These are phyloP conservation scores for Mugil cephalus DNA, from an alignment of 2,113 vertebrate genomes.

Conservation along the genomic window DNA sequence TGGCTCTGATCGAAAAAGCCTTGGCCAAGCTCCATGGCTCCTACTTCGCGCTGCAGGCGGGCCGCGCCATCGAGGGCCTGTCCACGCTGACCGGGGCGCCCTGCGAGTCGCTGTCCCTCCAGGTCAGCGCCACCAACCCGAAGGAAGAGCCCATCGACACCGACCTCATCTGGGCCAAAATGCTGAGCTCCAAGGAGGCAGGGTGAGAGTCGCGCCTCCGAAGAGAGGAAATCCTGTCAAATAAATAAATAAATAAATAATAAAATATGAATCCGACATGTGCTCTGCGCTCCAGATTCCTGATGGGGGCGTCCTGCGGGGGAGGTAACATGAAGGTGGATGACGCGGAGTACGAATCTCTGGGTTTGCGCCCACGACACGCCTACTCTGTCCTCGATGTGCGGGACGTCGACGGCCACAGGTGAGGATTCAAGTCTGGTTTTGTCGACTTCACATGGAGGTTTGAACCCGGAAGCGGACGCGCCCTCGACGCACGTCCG, in stretches of 20 bases:
- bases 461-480: no score
- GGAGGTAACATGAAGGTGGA: slow-evolving; percentile 98
- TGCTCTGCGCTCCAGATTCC: slow-evolving; percentile 83
- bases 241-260: no score
- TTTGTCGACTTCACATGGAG: neutral
- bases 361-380: slow-evolving; percentile 92
- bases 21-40: slow-evolving; percentile 97
- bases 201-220: slow-evolving; percentile 80
- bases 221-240: no score
- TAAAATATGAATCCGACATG: no score
- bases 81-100: slow-evolving; percentile 96
- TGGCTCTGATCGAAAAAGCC: slow-evolving; percentile 96
- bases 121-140: slow-evolving; percentile 96
- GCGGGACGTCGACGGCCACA: slow-evolving; percentile 89
- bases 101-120: slow-evolving; percentile 96
- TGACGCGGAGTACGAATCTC: slow-evolving; percentile 89
- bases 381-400: slow-evolving; percentile 96
- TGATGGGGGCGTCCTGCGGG: slow-evolving; percentile 95
- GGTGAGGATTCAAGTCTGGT: slow-evolving; percentile 30
- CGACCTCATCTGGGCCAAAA: slow-evolving; percentile 98
- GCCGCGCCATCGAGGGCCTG: slow-evolving; percentile 95
- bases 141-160: slow-evolving; percentile 96
- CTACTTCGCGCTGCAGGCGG: slow-evolving; percentile 96
- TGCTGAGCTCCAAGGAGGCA: slow-evolving; percentile 99
- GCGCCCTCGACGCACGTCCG: no score